Evolutionary conservation across 1,140 invertebrate species (phyloP).

Genomic region (Latrodectus geometricus): DNA sequence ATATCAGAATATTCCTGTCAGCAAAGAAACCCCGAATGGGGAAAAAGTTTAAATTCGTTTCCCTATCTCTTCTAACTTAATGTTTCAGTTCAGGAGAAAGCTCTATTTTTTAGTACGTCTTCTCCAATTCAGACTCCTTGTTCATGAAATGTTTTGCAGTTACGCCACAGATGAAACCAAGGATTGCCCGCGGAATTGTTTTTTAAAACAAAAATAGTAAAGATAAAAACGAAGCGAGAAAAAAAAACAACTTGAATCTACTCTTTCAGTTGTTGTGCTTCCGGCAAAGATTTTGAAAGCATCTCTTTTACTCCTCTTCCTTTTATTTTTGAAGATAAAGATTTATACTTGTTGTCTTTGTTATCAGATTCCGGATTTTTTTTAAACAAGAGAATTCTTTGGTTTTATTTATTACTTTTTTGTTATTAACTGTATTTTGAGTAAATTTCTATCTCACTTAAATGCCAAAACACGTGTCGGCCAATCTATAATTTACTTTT

Average conservation of each 20-base stretch:
- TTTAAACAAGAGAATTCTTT: neutral
- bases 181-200: slow-evolving; percentile 46
- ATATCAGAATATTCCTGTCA: too few species aligned
- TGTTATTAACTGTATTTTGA: too few species aligned
- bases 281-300: slow-evolving; percentile 47
- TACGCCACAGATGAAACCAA: slow-evolving; percentile 28
- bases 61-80: slow-evolving; percentile 8
- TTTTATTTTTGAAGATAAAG: slow-evolving; percentile 10
- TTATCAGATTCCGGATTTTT: neutral
- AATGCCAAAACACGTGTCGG: too few species aligned
- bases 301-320: slow-evolving; percentile 3
- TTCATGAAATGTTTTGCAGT: slow-evolving; percentile 46
- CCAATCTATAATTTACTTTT: too few species aligned
- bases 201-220: neutral
- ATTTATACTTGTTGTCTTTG: slow-evolving; percentile 4
- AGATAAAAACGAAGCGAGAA: neutral
- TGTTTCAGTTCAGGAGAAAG: slow-evolving; percentile 3
- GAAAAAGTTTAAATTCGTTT: too few species aligned
- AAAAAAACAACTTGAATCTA: slow-evolving; percentile 12
- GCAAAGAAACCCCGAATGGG: too few species aligned
- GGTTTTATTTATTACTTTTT: neutral
- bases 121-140: slow-evolving; percentile 29
- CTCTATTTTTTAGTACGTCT: slow-evolving; percentile 7
- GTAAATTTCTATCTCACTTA: too few species aligned
- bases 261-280: slow-evolving; percentile 34